A percentile compares a stretch with the other conserved stretches of the same genome.
Evolutionary conservation across 2,888 invertebrate genomes (phyloP).

Genomic region (Macaria notata): DNA sequence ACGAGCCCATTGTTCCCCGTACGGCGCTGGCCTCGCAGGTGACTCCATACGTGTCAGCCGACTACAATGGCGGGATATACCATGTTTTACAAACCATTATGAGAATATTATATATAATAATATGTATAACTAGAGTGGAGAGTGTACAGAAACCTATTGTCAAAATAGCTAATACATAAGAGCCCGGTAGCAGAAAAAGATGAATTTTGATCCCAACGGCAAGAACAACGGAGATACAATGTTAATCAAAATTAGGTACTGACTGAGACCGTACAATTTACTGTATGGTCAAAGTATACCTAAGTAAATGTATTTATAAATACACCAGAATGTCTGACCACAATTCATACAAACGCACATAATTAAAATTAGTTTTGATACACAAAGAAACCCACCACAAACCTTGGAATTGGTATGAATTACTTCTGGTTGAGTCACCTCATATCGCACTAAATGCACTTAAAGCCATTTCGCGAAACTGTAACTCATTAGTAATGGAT

Average conservation of each 20-base stretch:
- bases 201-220: too few relatives aligned
- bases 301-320: too few relatives aligned
- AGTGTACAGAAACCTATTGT: too few relatives aligned
- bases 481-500: conserved; percentile 15
- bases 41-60: conserved; percentile 6
- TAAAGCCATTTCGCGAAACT: conserved; percentile 11
- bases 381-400: conserved; percentile 5
- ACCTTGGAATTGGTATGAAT: conserved; percentile 11
- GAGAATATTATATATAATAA: conserved; percentile 8
- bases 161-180: too few relatives aligned
- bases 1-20: conserved; percentile 32
- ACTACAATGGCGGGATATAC: conserved; percentile 41
- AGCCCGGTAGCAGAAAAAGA: too few relatives aligned
- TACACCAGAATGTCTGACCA: too few relatives aligned
- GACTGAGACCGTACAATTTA: too few relatives aligned
- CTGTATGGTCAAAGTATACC: too few relatives aligned
- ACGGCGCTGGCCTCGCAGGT: conserved; percentile 26
- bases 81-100: conserved; percentile 22
- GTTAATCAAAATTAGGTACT: too few relatives aligned
- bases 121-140: neutral
- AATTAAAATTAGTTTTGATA: too few relatives aligned
- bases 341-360: too few relatives aligned
- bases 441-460: conserved; percentile 13
- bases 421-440: conserved; percentile 19
- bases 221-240: too few relatives aligned